phyloP scores from a whole-genome alignment of 2,797 vertebrate genomes.

The Brachymystax lenok region DNA sequence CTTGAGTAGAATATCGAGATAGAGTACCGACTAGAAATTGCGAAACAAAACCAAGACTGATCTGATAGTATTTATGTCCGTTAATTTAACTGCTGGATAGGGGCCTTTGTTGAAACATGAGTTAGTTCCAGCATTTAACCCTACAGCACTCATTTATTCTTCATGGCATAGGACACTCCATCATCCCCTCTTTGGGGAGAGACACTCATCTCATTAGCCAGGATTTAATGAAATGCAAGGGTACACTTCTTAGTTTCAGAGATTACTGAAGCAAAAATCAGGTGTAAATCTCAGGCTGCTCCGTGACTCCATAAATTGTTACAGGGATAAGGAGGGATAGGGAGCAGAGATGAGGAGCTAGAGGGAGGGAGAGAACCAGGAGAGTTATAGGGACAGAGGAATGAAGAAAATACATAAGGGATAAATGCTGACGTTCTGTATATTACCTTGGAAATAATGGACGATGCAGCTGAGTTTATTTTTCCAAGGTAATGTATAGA shows the following conservation, averaged over 20 bases:
- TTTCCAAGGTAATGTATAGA: too few species aligned
- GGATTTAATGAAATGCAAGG: constrained; percentile 99
- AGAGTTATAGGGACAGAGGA: too few species aligned
- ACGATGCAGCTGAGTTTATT: too few species aligned
- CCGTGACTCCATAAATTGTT: constrained; percentile 57
- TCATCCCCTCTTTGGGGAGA: constrained; percentile 98
- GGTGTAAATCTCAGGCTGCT: constrained; percentile 88
- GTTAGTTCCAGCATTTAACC: constrained; percentile 99
- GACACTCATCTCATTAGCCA: constrained; percentile 98
- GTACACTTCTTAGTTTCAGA: constrained; percentile 97
- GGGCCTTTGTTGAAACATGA: constrained; percentile 99
- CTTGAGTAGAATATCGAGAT: constrained; percentile 18
- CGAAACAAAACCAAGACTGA: constrained; percentile 90
- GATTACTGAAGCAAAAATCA: constrained; percentile 95
- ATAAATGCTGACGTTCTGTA: too few species aligned
- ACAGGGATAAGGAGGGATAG: constrained; percentile 1
- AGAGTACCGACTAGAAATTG: constrained; percentile 75
- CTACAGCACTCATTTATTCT: constrained; percentile 98
- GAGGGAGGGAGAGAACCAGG: too few species aligned
- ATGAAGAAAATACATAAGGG: too few species aligned
- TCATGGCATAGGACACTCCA: constrained; percentile 92
- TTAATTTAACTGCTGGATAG: constrained; percentile 92
- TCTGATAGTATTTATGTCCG: constrained; percentile 96
- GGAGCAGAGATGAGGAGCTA: not conserved
- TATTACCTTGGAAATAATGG: too few species aligned